These are phyloP conservation scores for Podargus strigoides DNA, from an alignment of 2,797 vertebrate species.

Conservation along the genomic window DNA sequence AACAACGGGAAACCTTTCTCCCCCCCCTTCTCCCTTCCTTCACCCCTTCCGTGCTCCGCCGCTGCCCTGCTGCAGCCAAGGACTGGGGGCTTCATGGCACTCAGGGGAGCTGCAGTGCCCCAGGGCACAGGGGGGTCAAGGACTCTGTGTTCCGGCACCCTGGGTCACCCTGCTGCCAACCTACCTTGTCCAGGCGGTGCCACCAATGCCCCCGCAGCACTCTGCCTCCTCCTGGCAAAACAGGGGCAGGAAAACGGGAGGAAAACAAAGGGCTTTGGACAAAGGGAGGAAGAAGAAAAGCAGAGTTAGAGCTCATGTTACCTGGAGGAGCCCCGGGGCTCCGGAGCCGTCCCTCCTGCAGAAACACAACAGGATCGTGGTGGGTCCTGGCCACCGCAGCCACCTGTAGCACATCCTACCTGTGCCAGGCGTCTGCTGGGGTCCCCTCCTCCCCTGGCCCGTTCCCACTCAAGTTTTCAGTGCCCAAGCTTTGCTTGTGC, in stretches of 20 bases:
- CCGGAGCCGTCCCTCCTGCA: rapidly evolving
- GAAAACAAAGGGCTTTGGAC: not conserved
- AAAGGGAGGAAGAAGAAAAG: not conserved
- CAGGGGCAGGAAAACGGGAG: not conserved
- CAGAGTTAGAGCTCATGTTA: not conserved
- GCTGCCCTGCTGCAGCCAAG: rapidly evolving
- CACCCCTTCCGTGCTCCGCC: not conserved
- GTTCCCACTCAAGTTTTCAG: not conserved
- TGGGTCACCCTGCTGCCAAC: rapidly evolving
- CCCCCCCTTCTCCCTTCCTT: not conserved
- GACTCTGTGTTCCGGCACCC: not conserved
- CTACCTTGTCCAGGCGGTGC: not conserved
- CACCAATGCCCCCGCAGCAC: not conserved
- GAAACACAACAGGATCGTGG: rapidly evolving
- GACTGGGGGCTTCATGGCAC: not conserved
- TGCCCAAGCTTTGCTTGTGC: not conserved
- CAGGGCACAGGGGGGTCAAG: rapidly evolving
- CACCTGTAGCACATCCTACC: not conserved
- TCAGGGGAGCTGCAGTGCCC: not conserved
- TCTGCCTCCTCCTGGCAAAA: not conserved
- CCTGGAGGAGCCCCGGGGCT: not conserved
- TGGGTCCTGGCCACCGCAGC: not conserved
- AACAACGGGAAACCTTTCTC: not conserved
- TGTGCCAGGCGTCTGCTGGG: rapidly evolving
- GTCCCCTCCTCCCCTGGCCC: not conserved